Conservation (phyloP, 2,888 invertebrate genomes). For the Zeuzera pyrina region DNA sequence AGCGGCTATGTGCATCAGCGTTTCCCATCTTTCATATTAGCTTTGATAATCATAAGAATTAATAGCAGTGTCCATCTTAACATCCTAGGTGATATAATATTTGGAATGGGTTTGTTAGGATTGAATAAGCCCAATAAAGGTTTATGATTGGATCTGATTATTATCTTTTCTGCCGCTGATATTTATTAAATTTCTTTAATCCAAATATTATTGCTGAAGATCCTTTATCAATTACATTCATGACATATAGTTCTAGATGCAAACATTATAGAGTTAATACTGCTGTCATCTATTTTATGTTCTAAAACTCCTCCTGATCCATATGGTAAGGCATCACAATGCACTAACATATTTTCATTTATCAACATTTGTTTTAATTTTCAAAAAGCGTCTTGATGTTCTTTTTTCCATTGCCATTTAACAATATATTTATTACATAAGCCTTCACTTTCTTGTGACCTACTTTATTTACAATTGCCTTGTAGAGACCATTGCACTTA, state of each 20-base stretch:
- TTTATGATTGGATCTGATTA: neutral
- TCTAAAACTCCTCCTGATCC: neutral
- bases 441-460: neutral
- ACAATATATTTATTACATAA: neutral
- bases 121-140: neutral
- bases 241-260: neutral
- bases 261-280: neutral
- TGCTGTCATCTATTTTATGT: neutral
- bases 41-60: neutral
- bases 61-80: neutral
- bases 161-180: neutral
- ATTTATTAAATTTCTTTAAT: neutral
- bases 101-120: neutral
- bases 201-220: neutral
- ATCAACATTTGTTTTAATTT: neutral
- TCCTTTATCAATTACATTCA: neutral
- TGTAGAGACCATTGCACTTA: neutral
- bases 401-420: neutral
- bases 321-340: neutral
- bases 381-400: neutral
- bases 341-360: neutral
- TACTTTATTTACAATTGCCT: neutral
- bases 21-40: neutral
- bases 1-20: neutral
- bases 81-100: neutral